Conservation (phyloP, 2,797 vertebrate species). For the Sebastiscus tertius region DNA sequence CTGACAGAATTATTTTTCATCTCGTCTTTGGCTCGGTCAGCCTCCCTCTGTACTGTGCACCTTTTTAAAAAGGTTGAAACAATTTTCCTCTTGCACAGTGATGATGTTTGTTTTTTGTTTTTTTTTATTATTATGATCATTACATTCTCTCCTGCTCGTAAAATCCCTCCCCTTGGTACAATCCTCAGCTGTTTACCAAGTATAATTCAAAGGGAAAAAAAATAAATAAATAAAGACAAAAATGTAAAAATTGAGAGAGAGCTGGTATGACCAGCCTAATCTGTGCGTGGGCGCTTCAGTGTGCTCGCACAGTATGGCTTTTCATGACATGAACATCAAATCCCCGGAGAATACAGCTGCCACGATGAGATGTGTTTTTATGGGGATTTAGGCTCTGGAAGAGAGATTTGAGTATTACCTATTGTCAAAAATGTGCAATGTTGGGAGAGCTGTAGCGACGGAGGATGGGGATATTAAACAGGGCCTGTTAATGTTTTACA, state of each 20-base stretch:
- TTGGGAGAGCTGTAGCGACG: constrained; percentile 42
- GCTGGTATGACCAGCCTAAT: constrained; percentile 73
- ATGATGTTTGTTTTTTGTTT: constrained; percentile 8
- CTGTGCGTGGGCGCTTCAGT: constrained; percentile 70
- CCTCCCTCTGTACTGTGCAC: constrained; percentile 16
- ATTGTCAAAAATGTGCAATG: constrained; percentile 72
- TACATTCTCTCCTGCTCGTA: constrained; percentile 38
- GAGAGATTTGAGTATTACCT: constrained; percentile 74
- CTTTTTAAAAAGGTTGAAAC: constrained; percentile 41
- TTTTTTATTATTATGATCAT: constrained; percentile 28
- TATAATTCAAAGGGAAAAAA: constrained; percentile 50
- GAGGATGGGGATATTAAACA: constrained; percentile 67
- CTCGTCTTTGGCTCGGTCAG: constrained; percentile 56
- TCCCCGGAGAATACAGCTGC: constrained; percentile 75
- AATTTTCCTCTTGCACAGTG: constrained; percentile 30
- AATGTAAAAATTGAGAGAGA: constrained; percentile 52
- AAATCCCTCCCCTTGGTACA: constrained; percentile 42
- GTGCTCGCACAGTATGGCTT: constrained; percentile 63
- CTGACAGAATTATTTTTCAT: constrained; percentile 73
- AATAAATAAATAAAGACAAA: neutral
- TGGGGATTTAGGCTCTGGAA: constrained; percentile 76
- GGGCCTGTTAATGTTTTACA: constrained; percentile 78
- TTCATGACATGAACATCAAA: constrained; percentile 77
- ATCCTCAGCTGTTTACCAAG: constrained; percentile 71
- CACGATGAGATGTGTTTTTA: constrained; percentile 72